These are phyloP conservation scores for Microtus oregoni DNA, from an alignment of 2,113 vertebrate genomes.

Conservation along the genomic window DNA sequence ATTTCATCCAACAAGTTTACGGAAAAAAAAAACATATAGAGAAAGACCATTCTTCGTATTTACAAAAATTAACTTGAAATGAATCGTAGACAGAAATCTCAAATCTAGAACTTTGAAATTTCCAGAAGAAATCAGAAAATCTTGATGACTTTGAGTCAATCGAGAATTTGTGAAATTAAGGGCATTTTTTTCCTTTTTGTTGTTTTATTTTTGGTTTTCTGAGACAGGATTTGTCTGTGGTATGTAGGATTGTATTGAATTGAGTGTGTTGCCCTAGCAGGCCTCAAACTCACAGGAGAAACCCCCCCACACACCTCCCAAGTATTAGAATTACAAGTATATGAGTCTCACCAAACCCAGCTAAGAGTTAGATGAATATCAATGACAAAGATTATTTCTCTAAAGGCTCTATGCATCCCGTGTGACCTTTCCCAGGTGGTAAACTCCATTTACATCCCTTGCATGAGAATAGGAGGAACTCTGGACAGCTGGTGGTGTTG, in stretches of 20 bases:
- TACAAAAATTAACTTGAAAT: conserved; percentile 19
- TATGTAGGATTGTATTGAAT: background rate
- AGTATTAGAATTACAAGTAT: background rate
- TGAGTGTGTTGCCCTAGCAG: background rate
- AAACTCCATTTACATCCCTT: background rate
- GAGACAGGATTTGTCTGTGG: background rate
- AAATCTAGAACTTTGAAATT: background rate
- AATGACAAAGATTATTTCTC: background rate
- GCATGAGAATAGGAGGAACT: background rate
- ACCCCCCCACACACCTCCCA: background rate
- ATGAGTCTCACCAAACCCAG: background rate
- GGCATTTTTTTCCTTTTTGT: background rate
- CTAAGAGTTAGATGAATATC: background rate
- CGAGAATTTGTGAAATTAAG: background rate
- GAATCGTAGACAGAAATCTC: background rate
- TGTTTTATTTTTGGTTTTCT: background rate
- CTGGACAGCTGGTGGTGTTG: background rate
- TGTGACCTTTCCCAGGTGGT: background rate
- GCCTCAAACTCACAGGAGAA: background rate
- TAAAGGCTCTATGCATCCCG: background rate
- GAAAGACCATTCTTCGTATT: background rate
- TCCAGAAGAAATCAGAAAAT: background rate
- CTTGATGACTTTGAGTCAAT: background rate
- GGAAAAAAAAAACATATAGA: background rate
- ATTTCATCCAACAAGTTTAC: background rate